Percentiles rank a stretch among this genome's conserved stretches.
Conservation (phyloP, 2,797 vertebrate species). For the Rhinatrema bivittatum region DNA sequence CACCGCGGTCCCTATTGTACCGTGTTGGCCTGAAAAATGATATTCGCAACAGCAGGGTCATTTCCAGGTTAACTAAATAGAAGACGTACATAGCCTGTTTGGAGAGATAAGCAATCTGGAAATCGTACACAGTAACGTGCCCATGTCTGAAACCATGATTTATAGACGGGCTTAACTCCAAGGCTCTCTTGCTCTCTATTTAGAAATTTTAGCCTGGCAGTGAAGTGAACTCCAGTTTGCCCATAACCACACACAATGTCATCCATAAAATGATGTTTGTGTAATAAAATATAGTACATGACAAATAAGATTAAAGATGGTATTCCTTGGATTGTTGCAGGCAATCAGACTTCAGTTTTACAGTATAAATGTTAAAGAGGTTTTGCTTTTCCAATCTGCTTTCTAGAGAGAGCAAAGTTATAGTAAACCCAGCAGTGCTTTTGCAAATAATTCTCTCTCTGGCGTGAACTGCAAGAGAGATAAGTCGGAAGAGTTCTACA, state of each 20-base stretch:
- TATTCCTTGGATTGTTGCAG: not conserved
- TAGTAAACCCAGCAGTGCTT: too few relatives aligned
- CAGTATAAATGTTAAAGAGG: too few relatives aligned
- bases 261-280: not conserved
- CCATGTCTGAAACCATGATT: slow-evolving; percentile 14
- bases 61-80: slow-evolving; percentile 15
- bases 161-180: not conserved
- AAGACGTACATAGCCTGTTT: not conserved
- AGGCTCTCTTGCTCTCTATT: not conserved
- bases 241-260: not conserved
- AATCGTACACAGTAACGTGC: not conserved
- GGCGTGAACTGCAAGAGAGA: too few relatives aligned
- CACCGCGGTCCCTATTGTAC: not conserved
- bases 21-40: not conserved
- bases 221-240: not conserved
- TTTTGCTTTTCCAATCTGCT: too few relatives aligned
- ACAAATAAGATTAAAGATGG: not conserved
- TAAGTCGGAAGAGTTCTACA: too few relatives aligned
- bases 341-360: not conserved
- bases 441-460: too few relatives aligned
- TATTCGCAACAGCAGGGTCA: slow-evolving; percentile 1
- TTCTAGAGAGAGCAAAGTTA: too few relatives aligned
- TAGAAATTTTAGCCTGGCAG: slow-evolving; percentile 4
- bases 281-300: slow-evolving; percentile 7
- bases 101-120: not conserved